These are phyloP conservation scores for Manis javanica DNA, from an alignment of 2,797 vertebrate genomes.

Conservation along the genomic window DNA sequence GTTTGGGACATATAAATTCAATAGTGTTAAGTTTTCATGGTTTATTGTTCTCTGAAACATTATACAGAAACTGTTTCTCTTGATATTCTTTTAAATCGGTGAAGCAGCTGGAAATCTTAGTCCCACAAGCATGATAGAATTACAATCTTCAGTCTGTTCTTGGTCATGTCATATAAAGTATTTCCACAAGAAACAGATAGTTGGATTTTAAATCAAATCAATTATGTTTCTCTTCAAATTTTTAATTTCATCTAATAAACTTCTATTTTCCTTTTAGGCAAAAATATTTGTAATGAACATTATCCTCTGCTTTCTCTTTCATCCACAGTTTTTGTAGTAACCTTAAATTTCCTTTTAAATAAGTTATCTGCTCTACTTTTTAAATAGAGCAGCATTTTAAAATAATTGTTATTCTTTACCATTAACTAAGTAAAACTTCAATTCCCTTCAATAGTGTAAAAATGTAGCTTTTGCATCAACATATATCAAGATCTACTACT, in stretches of 20 bases:
- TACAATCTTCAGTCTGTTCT: neutral
- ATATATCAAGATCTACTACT: neutral
- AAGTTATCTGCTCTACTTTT: slow-evolving; percentile 12
- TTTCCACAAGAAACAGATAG: slow-evolving; percentile 10
- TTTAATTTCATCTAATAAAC: slow-evolving; percentile 42
- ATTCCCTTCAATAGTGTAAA: neutral
- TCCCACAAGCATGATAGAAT: neutral
- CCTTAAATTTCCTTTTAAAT: slow-evolving; percentile 44
- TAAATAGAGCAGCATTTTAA: slow-evolving; percentile 21
- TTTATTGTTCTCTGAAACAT: neutral
- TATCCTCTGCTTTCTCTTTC: neutral
- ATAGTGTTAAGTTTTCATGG: neutral
- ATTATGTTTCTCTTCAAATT: slow-evolving; percentile 11
- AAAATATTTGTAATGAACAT: neutral
- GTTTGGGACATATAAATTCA: neutral
- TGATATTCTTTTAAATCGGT: neutral
- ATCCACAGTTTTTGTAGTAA: neutral
- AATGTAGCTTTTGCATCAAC: neutral
- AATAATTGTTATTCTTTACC: neutral
- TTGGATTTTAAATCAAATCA: slow-evolving; percentile 45
- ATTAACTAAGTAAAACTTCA: neutral
- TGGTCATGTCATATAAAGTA: neutral
- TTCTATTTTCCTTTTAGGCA: neutral
- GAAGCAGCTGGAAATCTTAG: neutral
- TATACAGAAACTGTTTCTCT: neutral